A percentile compares a stretch with the other conserved stretches of the same genome.
Conservation (phyloP, 2,113 vertebrate species). For the Sinocyclocheilus anophthalmus region DNA sequence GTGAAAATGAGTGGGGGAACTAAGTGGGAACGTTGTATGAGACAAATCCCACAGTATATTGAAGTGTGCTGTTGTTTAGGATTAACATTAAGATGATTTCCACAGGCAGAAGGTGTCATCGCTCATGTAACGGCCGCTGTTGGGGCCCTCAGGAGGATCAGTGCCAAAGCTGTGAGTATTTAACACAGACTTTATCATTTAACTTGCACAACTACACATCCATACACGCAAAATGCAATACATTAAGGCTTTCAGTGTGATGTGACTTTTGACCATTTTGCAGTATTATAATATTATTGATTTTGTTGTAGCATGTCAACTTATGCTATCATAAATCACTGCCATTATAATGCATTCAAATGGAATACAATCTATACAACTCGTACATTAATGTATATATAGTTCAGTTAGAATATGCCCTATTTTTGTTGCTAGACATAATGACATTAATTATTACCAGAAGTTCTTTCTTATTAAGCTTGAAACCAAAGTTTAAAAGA, state of each 20-base stretch:
- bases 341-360: not conserved
- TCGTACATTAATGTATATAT: too few relatives aligned
- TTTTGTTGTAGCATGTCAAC: not conserved
- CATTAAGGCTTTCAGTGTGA: not conserved
- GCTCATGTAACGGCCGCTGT: constrained; percentile 91
- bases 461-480: not conserved
- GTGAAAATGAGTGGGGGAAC: not conserved
- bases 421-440: not conserved
- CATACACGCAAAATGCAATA: not conserved
- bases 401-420: not conserved
- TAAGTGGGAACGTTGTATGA: not conserved
- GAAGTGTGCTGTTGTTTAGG: not conserved
- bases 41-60: not conserved
- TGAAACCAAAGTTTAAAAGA: not conserved
- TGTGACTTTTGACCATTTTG: not conserved
- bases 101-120: constrained; percentile 90
- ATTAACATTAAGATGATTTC: constrained; percentile 23
- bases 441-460: not conserved
- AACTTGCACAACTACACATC: not conserved
- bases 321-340: not conserved
- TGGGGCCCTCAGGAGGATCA: constrained; percentile 93
- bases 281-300: not conserved
- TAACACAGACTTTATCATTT: too few relatives aligned
- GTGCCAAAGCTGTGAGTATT: constrained; percentile 92
- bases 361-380: too few relatives aligned